Conservation (phyloP, 2,888 invertebrate species). For the Heliconius aoede region DNA sequence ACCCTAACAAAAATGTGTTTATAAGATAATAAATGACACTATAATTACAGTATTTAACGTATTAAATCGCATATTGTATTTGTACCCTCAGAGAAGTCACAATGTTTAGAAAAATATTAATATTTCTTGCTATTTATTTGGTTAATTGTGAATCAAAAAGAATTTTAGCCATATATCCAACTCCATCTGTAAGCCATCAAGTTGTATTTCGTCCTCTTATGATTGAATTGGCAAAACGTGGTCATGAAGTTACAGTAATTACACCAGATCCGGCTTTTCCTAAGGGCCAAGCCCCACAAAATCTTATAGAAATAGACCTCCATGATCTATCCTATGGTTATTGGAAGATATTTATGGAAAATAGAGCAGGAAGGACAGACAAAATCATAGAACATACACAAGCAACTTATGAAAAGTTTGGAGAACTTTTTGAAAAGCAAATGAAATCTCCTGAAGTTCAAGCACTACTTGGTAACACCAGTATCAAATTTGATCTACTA, state of each 20-base stretch:
- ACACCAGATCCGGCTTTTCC: slow-evolving; percentile 14
- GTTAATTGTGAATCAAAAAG: slow-evolving; percentile 13
- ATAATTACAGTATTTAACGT: not conserved
- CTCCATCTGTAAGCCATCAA: slow-evolving; percentile 14
- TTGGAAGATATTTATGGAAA: not conserved
- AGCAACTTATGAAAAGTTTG: not conserved
- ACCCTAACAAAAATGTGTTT: slow-evolving; percentile 12
- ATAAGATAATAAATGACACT: not conserved
- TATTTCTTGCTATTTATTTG: slow-evolving; percentile 3
- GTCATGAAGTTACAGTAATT: slow-evolving; percentile 19
- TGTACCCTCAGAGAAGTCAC: not conserved
- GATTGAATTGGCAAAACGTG: slow-evolving; percentile 3
- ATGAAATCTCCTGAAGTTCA: not conserved
- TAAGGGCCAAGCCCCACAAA: not conserved
- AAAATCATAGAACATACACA: not conserved
- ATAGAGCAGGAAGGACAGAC: not conserved
- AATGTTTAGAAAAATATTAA: slow-evolving; percentile 4
- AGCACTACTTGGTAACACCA: not conserved
- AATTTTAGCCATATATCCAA: slow-evolving; percentile 19
- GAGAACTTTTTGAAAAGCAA: slow-evolving; percentile 4
- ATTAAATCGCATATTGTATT: not conserved
- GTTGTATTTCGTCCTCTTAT: slow-evolving; percentile 16
- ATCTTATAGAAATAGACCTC: slow-evolving; percentile 14
- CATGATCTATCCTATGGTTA: slow-evolving; percentile 1
- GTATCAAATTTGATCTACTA: slow-evolving; percentile 8